Evolutionary conservation across 2,888 invertebrate species (phyloP).

Genomic region (Chelonus formosanus): DNA sequence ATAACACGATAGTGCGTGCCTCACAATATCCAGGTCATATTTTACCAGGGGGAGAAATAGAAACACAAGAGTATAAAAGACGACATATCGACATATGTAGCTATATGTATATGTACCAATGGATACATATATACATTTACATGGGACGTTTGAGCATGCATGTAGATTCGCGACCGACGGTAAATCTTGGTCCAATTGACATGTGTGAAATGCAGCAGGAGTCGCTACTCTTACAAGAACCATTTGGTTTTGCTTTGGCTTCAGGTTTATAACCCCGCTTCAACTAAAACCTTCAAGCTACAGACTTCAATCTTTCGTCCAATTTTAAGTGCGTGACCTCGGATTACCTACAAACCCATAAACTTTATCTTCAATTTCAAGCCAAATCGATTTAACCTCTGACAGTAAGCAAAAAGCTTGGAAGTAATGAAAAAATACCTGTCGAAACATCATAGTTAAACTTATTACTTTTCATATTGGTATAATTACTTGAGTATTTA

Average conservation of each 20-base stretch:
- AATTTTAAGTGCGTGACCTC: conserved; percentile 24
- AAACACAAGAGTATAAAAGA: conserved; percentile 38
- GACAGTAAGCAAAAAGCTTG: conserved; percentile 35
- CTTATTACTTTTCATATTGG: too few relatives aligned
- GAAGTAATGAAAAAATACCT: conserved; percentile 36
- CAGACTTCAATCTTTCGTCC: conserved; percentile 8
- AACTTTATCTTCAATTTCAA: conserved; percentile 58
- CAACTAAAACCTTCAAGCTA: conserved; percentile 27
- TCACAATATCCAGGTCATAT: conserved; percentile 43
- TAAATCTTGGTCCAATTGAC: conserved; percentile 61
- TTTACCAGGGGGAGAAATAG: conserved; percentile 53
- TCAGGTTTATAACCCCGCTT: conserved; percentile 34
- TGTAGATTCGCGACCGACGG: conserved; percentile 45
- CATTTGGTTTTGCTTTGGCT: conserved; percentile 42
- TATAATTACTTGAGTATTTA: too few relatives aligned
- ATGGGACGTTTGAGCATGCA: conserved; percentile 27
- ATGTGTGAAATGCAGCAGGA: conserved; percentile 60
- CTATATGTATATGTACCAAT: conserved; percentile 8
- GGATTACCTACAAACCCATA: conserved; percentile 47
- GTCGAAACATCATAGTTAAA: conserved; percentile 10
- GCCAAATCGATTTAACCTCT: conserved; percentile 60
- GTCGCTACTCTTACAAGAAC: conserved; percentile 46
- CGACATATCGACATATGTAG: conserved; percentile 17
- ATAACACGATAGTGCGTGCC: conserved; percentile 24
- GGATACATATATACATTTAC: conserved; percentile 30